Conservation (phyloP, 2,888 invertebrate species). For the Drosophila testacea region DNA sequence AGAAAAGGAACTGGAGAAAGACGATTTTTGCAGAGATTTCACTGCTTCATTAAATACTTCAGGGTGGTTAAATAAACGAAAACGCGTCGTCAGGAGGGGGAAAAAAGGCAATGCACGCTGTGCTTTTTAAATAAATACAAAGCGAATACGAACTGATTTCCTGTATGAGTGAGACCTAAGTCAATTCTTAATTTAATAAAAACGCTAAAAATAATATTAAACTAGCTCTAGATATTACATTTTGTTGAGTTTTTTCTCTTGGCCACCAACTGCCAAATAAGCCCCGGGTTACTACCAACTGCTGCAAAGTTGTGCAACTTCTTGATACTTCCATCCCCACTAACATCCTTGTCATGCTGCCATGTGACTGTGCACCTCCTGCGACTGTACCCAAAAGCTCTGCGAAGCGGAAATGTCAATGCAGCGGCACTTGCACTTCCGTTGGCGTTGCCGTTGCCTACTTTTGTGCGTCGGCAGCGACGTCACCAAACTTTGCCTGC, state of each 20-base stretch:
- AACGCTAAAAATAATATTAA: constrained; percentile 33
- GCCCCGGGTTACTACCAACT: constrained; percentile 57
- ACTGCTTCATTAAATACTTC: constrained; percentile 61
- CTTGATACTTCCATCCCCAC: constrained; percentile 4
- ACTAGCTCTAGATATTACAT: constrained; percentile 26
- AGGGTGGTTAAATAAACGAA: constrained; percentile 10
- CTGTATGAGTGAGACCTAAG: constrained; percentile 27
- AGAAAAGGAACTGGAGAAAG: constrained; percentile 34
- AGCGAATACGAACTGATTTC: constrained; percentile 25
- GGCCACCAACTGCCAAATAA: constrained; percentile 49
- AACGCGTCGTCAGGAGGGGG: not conserved
- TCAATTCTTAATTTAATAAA: constrained; percentile 29
- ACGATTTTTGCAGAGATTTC: constrained; percentile 56
- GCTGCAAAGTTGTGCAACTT: constrained; percentile 58
- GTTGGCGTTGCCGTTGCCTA: constrained; percentile 66
- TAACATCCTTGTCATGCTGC: constrained; percentile 12
- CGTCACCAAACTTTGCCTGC: constrained; percentile 66
- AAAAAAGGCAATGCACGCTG: not conserved
- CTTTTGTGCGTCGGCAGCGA: constrained; percentile 57
- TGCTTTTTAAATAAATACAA: constrained; percentile 10
- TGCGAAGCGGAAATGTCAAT: constrained; percentile 79
- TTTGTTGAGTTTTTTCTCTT: constrained; percentile 13
- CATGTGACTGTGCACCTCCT: constrained; percentile 23
- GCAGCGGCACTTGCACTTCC: constrained; percentile 80
- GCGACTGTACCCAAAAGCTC: constrained; percentile 60